These are phyloP conservation scores for Ceratoteleas bidentatus DNA, from an alignment of 1,140 invertebrate species.

Conservation along the genomic window DNA sequence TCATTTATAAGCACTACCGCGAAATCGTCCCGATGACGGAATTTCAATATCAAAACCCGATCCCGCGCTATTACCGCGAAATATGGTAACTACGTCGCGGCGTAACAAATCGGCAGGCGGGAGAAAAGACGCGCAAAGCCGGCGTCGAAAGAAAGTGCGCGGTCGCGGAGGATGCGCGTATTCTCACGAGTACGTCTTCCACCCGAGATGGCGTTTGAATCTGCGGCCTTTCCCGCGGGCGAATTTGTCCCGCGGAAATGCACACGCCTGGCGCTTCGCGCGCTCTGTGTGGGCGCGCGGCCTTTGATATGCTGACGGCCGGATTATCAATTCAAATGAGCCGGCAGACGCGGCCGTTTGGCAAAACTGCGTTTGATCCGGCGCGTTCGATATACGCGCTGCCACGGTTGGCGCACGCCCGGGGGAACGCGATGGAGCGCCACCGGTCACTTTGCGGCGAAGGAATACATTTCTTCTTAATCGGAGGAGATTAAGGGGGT, in stretches of 20 bases:
- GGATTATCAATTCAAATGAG: conserved; percentile 81
- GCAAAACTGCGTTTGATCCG: conserved; percentile 79
- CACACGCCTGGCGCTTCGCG: conserved; percentile 60
- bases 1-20: no score
- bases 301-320: conserved; percentile 80
- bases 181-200: conserved; percentile 69
- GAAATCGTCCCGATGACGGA: neutral
- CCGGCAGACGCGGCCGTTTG: conserved; percentile 73
- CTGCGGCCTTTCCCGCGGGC: conserved; percentile 55
- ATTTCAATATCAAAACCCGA: conserved; percentile 54
- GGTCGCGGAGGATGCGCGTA: conserved; percentile 59
- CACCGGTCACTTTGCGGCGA: no score
- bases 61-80: conserved; percentile 22
- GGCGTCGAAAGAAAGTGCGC: conserved; percentile 8
- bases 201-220: conserved; percentile 70
- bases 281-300: conserved; percentile 51
- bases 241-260: conserved; percentile 63
- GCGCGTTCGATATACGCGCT: conserved; percentile 54
- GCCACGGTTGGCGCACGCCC: no score
- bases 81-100: conserved; percentile 35
- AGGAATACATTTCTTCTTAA: no score
- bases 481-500: no score
- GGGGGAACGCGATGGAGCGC: no score
- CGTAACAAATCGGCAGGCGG: conserved; percentile 35
- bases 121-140: neutral